Conservation (phyloP, 2,888 invertebrate species). For the Endotricha flammealis region DNA sequence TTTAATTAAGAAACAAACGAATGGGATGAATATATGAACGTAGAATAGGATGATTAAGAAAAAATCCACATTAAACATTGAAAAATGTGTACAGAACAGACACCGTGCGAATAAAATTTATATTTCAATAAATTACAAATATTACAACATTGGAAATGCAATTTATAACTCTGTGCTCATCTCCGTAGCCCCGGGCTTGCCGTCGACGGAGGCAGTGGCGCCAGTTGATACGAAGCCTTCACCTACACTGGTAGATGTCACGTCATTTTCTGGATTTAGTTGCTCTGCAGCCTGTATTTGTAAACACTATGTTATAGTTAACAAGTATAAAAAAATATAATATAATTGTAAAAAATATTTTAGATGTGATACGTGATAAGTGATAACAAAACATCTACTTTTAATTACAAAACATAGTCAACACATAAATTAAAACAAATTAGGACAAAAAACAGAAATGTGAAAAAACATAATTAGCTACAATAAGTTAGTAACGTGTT, state of each 20-base stretch:
- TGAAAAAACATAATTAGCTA: slow-evolving; percentile 22
- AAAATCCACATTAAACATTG: no score
- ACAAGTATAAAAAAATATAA: slow-evolving; percentile 18
- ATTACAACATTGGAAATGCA: neutral
- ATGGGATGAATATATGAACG: no score
- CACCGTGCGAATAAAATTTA: neutral
- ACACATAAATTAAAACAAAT: slow-evolving; percentile 20
- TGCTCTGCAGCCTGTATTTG: slow-evolving; percentile 69
- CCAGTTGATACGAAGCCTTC: slow-evolving; percentile 3
- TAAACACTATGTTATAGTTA: slow-evolving; percentile 15
- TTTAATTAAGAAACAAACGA: no score
- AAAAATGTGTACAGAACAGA: no score
- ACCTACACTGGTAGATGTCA: slow-evolving; percentile 29
- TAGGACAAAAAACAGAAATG: slow-evolving; percentile 20
- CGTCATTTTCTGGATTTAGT: slow-evolving; percentile 46
- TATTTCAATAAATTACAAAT: neutral
- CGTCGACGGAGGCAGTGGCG: no score
- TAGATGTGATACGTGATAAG: slow-evolving; percentile 22
- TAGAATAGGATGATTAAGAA: no score
- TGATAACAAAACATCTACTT: slow-evolving; percentile 20
- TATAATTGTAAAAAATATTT: slow-evolving; percentile 1
- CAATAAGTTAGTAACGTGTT: slow-evolving; percentile 54
- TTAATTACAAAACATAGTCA: slow-evolving; percentile 29
- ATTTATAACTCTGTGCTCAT: slow-evolving; percentile 84
- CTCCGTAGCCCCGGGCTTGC: slow-evolving; percentile 66